Evolutionary conservation across 2,888 invertebrate genomes (phyloP), one percentile per base, ranked within the genome.

Genomic region (Polylopha cassiicola): DNA sequence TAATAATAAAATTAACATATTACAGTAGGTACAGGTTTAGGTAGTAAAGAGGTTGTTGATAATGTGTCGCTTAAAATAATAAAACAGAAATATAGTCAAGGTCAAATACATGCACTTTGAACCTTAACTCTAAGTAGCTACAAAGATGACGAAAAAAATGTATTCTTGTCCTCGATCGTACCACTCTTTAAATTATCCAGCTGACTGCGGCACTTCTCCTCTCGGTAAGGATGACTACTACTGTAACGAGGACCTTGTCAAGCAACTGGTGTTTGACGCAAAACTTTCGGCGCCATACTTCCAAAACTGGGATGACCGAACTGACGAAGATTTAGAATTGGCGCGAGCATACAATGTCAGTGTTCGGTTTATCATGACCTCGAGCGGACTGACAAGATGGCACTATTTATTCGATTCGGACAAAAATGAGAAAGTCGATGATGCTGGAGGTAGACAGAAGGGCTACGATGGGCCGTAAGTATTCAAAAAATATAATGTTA

Each of bases 371-470:
- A 91, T 95, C 13, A 93, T 95, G 0, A 96, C 97, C 0, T 93
- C 95, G 71, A 95, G 95, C 61, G 97, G 97, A 0, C 76, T 97
- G 1, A 95, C 95, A 0, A 87, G 95, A 34, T 96, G 96, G 95
- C 92, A 95, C 67, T 91, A 92, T 51, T 88, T 92, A 26, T 87
- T 86, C 39, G 89, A 89, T 21, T 85, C 87, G 22, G 75, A 86
- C 9, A 90, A 89, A 55, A 88, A 88, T 43, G 85, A 85, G 45
- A 46, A 55, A 13, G 79, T 85, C 0, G 65, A 74, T 37, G 76
- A 77, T 23, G 49, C 59, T 27, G 85, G 85, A 1, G 53, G 56
- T 6, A 62, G 75, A 15, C 44, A 49, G 4, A 81, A 71, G 46
- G 56, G 61, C 26, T 74, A 55, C 49, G 18, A 52, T n/a, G 74